Evolutionary conservation across 2,888 invertebrate genomes (phyloP), one percentile per base, ranked within the genome.

Genomic region (Pheosia tremula): DNA sequence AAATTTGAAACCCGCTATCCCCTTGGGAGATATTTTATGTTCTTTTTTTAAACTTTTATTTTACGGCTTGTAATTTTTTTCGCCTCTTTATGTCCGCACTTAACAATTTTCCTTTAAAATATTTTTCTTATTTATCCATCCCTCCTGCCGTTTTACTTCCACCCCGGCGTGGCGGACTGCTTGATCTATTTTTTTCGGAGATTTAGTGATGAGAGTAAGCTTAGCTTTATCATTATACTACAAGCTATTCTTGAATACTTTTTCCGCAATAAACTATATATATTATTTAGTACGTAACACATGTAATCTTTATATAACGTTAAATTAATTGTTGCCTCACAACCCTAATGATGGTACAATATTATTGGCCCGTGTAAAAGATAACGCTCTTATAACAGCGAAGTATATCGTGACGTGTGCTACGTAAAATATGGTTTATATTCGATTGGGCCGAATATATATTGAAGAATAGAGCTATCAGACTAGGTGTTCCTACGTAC

Each of bases 261-360:
- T 65, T 69, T 63, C 62, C 58, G 59, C 55, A 43, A 62, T 54
- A 61, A 58, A 72, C 70, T 58, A 1, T 24, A 24, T 24, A 69
- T 69, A 62, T 68, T 65, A 75, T 69, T 66, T 64, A 69, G 63
- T 66, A 54, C 58, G 55, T 58, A 75, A 66, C 57, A 47, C 2
- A 13, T 73, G 65, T 59, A 60, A 63, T 69, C 61, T 66, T 65
- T 56, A 56, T 57, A 58, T 66, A 62, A 64, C 60, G 67, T 69
- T 62, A 62, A 75, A 72, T 73, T 75, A 66, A 75, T 71, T 56
- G 60, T 62, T 60, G 67, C 64, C 58, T 66, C 50, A 39, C 45
- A 60, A 58, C 63, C 58, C 56, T 63, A 67, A 68, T 64, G 59
- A 52, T 50, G 53, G 65, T 63, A 71, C 57, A 63, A 50, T 63